Evolutionary conservation across 2,113 vertebrate species (phyloP), one percentile per base, ranked within the genome.

Genomic region (Cyprinodon variegatus): DNA sequence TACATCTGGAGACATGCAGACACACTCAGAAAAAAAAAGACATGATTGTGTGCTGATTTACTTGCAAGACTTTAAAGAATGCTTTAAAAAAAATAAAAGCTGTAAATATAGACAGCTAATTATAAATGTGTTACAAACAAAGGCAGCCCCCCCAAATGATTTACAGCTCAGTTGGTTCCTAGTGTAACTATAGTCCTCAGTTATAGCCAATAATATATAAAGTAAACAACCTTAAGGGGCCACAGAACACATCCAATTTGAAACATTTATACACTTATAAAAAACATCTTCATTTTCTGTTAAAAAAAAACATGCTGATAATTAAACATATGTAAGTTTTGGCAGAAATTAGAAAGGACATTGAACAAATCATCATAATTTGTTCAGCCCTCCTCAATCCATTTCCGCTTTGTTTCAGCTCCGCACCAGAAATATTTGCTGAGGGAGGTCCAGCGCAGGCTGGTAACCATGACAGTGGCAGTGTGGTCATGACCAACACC

Each of bases 11-110:
- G 38, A 46, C 13, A 50, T 46, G 64, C 40, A 63, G 43, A 74
- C 48, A 70, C 70, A 45, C 65, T 73, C 7, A 75, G 65, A 77
- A 57, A 53, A 67, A 50, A 39, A 20, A 13, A 72, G 4, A 12
- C n/a, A 57, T n/a, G 41, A 41, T 41, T 41, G 41, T 41, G 50
- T 20, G 5, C 6, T 3, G 17, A 6, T 2, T n/a, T n/a, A 8
- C 3, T 1, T 9, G 14, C 50, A 10, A 20, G 5, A n/a, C 50
- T 9, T 6, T n/a, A 20, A 57, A 20, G 50, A 57, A 20, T 57
- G n/a, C 50, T 57, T 57, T 2, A 57, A 3, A 57, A 20, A 20
- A 20, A 6, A 41, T 4, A 41, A 53, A 20, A 53, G 48, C 48
- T 17, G 15, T 14, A 53, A 4, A 7, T 20, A 17, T 6, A 53